These are phyloP conservation scores for Phocides pigmalion DNA, from an alignment of 1,140 invertebrate genomes.

Conservation along the genomic window DNA sequence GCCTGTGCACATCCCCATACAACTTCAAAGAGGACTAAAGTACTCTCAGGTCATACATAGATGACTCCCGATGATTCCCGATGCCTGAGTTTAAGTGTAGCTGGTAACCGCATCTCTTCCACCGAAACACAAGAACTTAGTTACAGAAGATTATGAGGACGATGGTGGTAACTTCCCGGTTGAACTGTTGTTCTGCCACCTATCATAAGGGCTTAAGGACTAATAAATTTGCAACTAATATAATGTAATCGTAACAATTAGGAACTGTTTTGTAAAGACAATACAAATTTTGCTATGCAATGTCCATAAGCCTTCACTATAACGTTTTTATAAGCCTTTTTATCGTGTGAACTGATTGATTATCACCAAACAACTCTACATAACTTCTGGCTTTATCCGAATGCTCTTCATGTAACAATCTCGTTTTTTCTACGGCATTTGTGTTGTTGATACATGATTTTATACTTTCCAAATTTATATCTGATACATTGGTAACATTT, in stretches of 20 bases:
- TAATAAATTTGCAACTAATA: too few species aligned
- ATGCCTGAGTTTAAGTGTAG: too few species aligned
- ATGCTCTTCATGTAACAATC: slow-evolving; percentile 58
- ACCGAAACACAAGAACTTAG: too few species aligned
- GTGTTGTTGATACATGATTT: slow-evolving; percentile 61
- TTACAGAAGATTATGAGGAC: too few species aligned
- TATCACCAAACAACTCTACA: slow-evolving; percentile 65
- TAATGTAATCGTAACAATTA: neutral
- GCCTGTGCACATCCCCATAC: too few species aligned
- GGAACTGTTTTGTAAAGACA: slow-evolving; percentile 3
- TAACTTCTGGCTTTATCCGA: slow-evolving; percentile 63
- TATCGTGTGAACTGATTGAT: slow-evolving; percentile 60
- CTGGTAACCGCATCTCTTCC: too few species aligned
- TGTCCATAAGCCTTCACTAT: slow-evolving; percentile 21
- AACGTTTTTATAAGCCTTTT: slow-evolving; percentile 66
- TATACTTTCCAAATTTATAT: slow-evolving; percentile 85
- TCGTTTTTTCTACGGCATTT: slow-evolving; percentile 64
- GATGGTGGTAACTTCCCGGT: too few species aligned
- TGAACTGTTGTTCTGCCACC: too few species aligned
- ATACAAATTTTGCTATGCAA: neutral
- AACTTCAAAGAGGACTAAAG: too few species aligned
- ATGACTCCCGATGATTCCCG: too few species aligned
- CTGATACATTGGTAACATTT: slow-evolving; percentile 85
- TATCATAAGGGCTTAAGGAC: too few species aligned
- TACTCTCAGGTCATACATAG: too few species aligned